Evolutionary conservation across 2,113 vertebrate genomes (phyloP), one percentile per base, ranked within the genome.

Genomic region (Ptilorrhoa leucosticta): DNA sequence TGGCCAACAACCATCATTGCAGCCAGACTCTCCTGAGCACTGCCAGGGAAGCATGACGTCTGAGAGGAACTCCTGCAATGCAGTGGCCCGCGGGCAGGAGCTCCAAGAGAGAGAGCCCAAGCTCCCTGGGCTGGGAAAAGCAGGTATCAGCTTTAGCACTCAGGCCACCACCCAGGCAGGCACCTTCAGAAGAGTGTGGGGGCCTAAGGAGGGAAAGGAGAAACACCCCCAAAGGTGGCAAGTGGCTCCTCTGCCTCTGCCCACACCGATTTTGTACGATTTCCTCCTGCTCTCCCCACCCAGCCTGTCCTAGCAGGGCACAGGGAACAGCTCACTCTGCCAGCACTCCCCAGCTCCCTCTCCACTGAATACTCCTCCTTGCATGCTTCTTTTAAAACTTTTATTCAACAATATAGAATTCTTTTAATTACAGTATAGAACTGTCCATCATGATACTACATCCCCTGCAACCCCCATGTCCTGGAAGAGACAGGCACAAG

Each of bases 391-490:
- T 98, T 98, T 97, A 98, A 98, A 98, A 97, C 90, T 97, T 98
- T 98, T 98, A 98, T 98, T 98, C 97, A 98, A 97, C 96, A 98
- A 98, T 97, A 98, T 97, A 98, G 96, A 98, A 95, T 97, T 97
- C 22, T 97, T 96, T 97, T 94, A 94, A 92, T 97, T 95, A 95
- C 95, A 94, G 95, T 96, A 96, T 93, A 94, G 94, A 96, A 96
- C 96, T 89, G 94, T 95, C 96, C 96, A 14, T 95, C 30, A 47
- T 92, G 90, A 93, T 72, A 90, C 83, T 68, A 68, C 26, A 76
- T 7, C 31, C 80, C 73, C 76, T 88, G 93, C 83, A 54, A 23
- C 37, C n/a, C 83, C 77, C 5, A 0, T 15, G 23, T 76, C 82
- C 93, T 87, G 47, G 72, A 51, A 83, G 65, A 90, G 82, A 73